phyloP scores from a whole-genome alignment of 2,888 invertebrate species.

The Pseudococcus viburni region DNA sequence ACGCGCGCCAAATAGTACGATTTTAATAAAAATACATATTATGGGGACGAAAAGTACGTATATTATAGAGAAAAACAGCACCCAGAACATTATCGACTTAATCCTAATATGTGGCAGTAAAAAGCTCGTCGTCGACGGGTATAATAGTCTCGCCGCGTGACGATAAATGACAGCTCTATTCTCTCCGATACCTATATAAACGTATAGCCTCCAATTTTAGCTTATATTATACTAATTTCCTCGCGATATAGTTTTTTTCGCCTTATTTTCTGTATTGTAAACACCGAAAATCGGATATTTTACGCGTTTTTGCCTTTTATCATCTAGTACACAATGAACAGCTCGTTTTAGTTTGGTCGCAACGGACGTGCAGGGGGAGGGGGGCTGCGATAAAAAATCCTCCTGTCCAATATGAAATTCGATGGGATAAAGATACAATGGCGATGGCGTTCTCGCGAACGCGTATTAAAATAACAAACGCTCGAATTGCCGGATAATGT shows the following conservation, averaged over 20 bases:
- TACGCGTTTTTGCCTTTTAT: not conserved
- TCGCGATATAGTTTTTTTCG: not conserved
- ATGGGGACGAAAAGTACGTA: too few relatives aligned
- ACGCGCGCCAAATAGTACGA: not conserved
- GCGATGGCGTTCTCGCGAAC: not conserved
- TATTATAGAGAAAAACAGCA: not conserved
- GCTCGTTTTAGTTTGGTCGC: not conserved
- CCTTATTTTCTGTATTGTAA: not conserved
- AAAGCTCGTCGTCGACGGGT: too few relatives aligned
- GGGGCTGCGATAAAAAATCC: too few relatives aligned
- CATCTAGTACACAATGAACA: not conserved
- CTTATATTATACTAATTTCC: conserved; percentile 2
- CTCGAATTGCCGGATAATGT: not conserved
- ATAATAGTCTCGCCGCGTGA: not conserved
- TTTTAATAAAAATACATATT: not conserved
- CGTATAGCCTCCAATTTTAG: too few relatives aligned
- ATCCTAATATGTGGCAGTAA: not conserved
- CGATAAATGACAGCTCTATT: conserved; percentile 47
- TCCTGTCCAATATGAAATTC: too few relatives aligned
- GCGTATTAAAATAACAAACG: not conserved
- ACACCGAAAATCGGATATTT: conserved; percentile 16
- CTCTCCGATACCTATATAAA: not conserved
- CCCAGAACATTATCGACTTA: conserved; percentile 26
- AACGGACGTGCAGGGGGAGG: too few relatives aligned
- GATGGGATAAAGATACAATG: not conserved